Evolutionary conservation across 2,888 invertebrate genomes (phyloP).

Genomic region (Mimumesa dahlbomi): DNA sequence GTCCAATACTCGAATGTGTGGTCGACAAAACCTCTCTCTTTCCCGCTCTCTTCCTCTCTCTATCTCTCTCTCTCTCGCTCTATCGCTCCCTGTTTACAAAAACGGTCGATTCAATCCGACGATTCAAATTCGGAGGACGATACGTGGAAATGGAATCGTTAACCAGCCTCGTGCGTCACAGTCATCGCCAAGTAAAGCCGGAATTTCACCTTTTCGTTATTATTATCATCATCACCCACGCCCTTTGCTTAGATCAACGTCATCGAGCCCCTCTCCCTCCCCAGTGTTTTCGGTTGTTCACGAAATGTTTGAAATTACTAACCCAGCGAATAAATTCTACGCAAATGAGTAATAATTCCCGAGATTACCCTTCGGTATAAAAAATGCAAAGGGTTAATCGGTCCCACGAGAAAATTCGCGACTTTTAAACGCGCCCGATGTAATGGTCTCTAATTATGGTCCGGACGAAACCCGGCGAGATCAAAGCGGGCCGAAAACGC

Average conservation of each 20-base stretch:
- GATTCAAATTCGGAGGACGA: constrained; percentile 54
- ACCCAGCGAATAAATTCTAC: no score
- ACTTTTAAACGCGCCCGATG: no score
- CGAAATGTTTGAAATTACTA: no score
- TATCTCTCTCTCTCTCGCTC: background rate
- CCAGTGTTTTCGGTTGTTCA: no score
- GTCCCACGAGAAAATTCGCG: no score
- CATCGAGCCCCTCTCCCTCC: no score
- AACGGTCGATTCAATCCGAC: constrained; percentile 48
- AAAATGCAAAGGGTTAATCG: no score
- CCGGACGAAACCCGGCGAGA: background rate
- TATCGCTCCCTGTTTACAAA: constrained; percentile 28
- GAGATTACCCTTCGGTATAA: no score
- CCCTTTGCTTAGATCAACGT: no score
- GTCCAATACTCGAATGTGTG: constrained; percentile 28
- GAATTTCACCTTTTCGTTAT: no score
- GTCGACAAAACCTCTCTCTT: constrained; percentile 38
- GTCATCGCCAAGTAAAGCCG: background rate
- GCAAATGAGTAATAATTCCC: no score
- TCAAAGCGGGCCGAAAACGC: background rate
- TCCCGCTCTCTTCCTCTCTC: background rate
- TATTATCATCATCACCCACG: no score
- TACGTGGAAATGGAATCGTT: constrained; percentile 51
- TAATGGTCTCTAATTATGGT: constrained; percentile 10
- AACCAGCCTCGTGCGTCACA: constrained; percentile 38